Evolutionary conservation across 2,888 invertebrate species (phyloP).

Genomic region (Escarpia spicata): DNA sequence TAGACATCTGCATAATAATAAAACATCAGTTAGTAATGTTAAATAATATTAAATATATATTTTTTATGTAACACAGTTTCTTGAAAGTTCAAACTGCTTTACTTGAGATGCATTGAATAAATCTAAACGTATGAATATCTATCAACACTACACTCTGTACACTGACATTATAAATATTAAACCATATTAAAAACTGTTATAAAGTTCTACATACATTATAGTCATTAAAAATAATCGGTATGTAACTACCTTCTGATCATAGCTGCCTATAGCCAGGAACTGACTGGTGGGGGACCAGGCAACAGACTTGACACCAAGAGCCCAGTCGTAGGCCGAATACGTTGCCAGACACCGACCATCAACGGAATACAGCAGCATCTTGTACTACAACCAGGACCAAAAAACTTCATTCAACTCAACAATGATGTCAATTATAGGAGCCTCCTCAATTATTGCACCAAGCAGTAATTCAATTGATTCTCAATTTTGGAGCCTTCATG

Average conservation of each 20-base stretch:
- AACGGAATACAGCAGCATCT: constrained; percentile 62
- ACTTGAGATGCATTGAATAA: too few relatives aligned
- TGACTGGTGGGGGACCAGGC: constrained; percentile 66
- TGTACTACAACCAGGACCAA: constrained; percentile 54
- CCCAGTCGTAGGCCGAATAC: constrained; percentile 61
- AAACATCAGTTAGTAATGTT: too few relatives aligned
- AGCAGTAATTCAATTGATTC: not conserved
- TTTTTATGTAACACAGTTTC: too few relatives aligned
- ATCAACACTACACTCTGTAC: too few relatives aligned
- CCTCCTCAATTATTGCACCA: not conserved
- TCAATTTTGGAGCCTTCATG: not conserved
- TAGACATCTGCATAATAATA: too few relatives aligned
- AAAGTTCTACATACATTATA: too few relatives aligned
- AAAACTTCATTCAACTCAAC: not conserved
- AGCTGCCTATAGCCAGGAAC: constrained; percentile 66
- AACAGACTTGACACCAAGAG: constrained; percentile 62
- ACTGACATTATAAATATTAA: too few relatives aligned
- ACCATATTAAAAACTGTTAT: too few relatives aligned
- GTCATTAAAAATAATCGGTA: not conserved
- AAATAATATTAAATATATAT: too few relatives aligned
- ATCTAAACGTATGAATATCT: too few relatives aligned
- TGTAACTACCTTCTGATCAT: constrained; percentile 62
- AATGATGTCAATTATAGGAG: constrained; percentile 22
- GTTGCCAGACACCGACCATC: constrained; percentile 64
- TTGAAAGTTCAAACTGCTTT: too few relatives aligned